These are phyloP conservation scores for Reticulitermes lucifugus DNA, from an alignment of 2,888 invertebrate species.

Conservation along the genomic window DNA sequence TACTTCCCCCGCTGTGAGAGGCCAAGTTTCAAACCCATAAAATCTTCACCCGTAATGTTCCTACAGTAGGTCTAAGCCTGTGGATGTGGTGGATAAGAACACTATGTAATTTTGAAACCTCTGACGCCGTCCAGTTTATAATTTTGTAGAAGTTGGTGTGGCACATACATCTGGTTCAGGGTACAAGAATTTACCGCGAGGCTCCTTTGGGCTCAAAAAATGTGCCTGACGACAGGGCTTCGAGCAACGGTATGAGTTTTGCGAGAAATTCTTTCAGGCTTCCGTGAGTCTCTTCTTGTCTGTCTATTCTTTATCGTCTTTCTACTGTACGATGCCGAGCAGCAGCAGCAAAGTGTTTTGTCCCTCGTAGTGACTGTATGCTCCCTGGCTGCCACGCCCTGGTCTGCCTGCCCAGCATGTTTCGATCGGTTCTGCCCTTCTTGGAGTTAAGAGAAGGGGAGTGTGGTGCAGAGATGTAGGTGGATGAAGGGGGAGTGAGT, in stretches of 20 bases:
- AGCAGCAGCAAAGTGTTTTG: conserved; percentile 35
- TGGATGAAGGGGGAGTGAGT: not conserved
- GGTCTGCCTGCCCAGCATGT: conserved; percentile 33
- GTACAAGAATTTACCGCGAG: not conserved
- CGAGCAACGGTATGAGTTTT: conserved; percentile 12
- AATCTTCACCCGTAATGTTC: no score
- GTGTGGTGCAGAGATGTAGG: not conserved
- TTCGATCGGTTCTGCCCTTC: conserved; percentile 42
- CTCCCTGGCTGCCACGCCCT: conserved; percentile 31
- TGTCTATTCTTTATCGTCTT: not conserved
- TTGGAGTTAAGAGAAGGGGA: conserved; percentile 18
- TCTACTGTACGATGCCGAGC: conserved; percentile 12
- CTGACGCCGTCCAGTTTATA: not conserved
- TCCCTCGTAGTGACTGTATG: conserved; percentile 4
- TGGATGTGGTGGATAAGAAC: not conserved
- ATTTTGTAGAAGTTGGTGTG: no score
- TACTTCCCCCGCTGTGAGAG: no score
- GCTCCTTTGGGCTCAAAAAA: conserved; percentile 5
- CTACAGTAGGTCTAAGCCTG: no score
- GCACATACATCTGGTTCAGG: not conserved
- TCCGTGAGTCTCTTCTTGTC: not conserved
- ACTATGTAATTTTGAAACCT: not conserved
- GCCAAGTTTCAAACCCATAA: no score
- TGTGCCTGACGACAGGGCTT: conserved; percentile 31
- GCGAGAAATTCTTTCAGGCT: conserved; percentile 29